Evolutionary conservation across 2,113 vertebrate species (phyloP), one percentile per base, ranked within the genome.

Genomic region (Oceanites oceanicus): DNA sequence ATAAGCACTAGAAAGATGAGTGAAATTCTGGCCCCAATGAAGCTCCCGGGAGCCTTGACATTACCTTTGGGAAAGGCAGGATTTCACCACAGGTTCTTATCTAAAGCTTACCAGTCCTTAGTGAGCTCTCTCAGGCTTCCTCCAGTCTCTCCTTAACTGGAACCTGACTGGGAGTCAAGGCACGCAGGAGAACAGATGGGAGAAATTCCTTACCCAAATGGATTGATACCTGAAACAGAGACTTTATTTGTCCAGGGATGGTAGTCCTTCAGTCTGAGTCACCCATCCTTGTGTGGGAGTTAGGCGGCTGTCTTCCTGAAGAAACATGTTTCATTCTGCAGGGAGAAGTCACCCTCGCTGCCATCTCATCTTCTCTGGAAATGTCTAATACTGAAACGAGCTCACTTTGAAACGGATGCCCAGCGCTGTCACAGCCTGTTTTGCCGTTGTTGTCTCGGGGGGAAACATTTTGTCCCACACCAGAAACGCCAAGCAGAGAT

Each of bases 201-300:
- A 90, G 74, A 96, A 90, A 73, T 83, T 88, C 94, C 58, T 59
- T 40, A 20, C 59, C 59, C 88, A 30, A 73, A 63, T 7, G 50
- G 63, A 40, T 17, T 79, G 58, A 27, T 82, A 94, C 84, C 94
- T 96, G 81, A 62, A 90, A 27, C 27, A 25, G 73, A 67, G 88
- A 7, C 26, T 86, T 13, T 20, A 18, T 89, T 89, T 86, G 74
- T 90, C 81, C 87, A 20, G 71, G 84, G 50, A 38, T 49, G 49
- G 62, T 34, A 94, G 86, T 66, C 73, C 94, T 95, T 62, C 55
- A 52, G 62, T 34, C 91, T 97, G 97, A 97, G 67, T 96, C 96
- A 96, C 22, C 63, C 81, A 25, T 85, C 80, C 77, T 16, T 34
- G 80, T 79, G 95, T 94, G 91, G 95, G 96, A 95, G 94, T 65